These are phyloP conservation scores for Parotocinclus haroldoi DNA, from an alignment of 2,797 vertebrate genomes.

Conservation along the genomic window DNA sequence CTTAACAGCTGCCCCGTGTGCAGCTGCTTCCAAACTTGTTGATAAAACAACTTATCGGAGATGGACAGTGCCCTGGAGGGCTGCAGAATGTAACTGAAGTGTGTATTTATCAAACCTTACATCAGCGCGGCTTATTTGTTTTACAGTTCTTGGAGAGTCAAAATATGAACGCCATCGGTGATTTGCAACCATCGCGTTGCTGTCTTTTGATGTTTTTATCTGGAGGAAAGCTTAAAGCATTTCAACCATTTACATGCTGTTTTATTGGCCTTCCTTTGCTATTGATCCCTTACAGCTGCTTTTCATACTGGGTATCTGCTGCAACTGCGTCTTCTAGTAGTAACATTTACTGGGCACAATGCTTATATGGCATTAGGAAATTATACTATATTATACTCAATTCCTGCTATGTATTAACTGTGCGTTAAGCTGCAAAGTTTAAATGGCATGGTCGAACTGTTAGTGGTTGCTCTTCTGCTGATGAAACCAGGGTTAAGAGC, in stretches of 20 bases:
- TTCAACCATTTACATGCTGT: neutral
- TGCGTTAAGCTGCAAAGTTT: slow-evolving; percentile 29
- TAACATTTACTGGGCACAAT: neutral
- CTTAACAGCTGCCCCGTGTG: slow-evolving; percentile 16
- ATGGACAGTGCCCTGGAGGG: slow-evolving; percentile 9
- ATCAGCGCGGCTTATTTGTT: neutral
- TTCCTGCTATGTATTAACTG: neutral
- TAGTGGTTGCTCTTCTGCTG: slow-evolving; percentile 28
- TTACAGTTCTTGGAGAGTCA: neutral
- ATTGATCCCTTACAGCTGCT: slow-evolving; percentile 13
- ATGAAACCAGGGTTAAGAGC: slow-evolving; percentile 47
- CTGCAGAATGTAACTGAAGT: neutral
- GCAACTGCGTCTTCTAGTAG: neutral
- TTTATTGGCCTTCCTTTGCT: slow-evolving; percentile 6
- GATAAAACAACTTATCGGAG: slow-evolving; percentile 23
- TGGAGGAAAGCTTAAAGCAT: slow-evolving; percentile 4
- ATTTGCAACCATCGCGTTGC: neutral
- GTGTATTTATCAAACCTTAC: slow-evolving; percentile 8
- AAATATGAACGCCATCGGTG: neutral
- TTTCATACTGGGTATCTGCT: slow-evolving; percentile 1
- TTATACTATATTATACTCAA: neutral
- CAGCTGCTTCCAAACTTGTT: slow-evolving; percentile 11
- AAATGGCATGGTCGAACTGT: slow-evolving; percentile 26
- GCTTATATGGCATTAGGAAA: neutral
- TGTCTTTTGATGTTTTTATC: slow-evolving; percentile 9